Percentiles rank a stretch among this genome's conserved stretches.
These are phyloP conservation scores for Eretmocerus hayati DNA, from an alignment of 2,888 invertebrate species.

Conservation along the genomic window DNA sequence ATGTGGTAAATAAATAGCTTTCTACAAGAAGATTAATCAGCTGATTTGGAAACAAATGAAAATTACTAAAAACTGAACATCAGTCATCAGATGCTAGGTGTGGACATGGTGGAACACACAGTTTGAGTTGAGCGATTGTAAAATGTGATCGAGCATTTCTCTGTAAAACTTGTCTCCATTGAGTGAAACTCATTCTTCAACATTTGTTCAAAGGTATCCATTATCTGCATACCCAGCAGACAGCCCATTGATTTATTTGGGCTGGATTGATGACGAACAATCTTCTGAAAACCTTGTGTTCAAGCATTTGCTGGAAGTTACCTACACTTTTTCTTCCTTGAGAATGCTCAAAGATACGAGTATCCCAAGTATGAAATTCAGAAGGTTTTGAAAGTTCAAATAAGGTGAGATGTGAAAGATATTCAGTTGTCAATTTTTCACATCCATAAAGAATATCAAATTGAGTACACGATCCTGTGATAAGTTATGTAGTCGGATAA, in stretches of 20 bases:
- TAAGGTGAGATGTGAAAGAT: too few species aligned
- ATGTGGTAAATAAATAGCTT: too few species aligned
- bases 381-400: too few species aligned
- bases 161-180: constrained; percentile 34
- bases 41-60: too few species aligned
- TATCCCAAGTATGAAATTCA: constrained; percentile 33
- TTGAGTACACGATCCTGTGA: background rate
- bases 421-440: too few species aligned
- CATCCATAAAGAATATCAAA: background rate
- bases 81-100: too few species aligned
- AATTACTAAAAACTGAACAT: too few species aligned
- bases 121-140: constrained; percentile 32
- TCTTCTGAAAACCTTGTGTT: constrained; percentile 34
- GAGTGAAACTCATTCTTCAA: constrained; percentile 28
- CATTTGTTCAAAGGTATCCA: constrained; percentile 26
- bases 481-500: background rate
- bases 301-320: constrained; percentile 26
- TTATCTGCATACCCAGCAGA: constrained; percentile 33
- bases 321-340: constrained; percentile 29
- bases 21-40: too few species aligned
- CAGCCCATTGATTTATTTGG: constrained; percentile 36
- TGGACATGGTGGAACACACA: too few species aligned
- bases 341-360: constrained; percentile 34
- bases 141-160: constrained; percentile 28
- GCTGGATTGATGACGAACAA: constrained; percentile 32